These are phyloP conservation scores for Aldrovandia affinis DNA, from an alignment of 2,797 vertebrate species.

Conservation along the genomic window DNA sequence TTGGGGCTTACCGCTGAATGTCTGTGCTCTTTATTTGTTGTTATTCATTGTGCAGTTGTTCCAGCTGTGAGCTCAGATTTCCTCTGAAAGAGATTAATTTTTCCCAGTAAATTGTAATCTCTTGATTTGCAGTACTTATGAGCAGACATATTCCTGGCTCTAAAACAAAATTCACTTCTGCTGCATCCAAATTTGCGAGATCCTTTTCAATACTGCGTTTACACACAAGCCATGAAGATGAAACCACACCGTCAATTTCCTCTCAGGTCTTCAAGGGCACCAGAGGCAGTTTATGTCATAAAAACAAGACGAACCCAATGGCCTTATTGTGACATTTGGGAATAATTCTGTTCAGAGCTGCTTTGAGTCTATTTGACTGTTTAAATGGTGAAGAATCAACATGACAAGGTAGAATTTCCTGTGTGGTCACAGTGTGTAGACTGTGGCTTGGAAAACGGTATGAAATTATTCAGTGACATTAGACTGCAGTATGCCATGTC, in stretches of 20 bases:
- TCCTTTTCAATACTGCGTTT: background rate
- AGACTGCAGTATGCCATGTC: no score
- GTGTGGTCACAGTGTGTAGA: no score
- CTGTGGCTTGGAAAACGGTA: no score
- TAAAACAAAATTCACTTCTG: background rate
- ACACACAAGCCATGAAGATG: no score
- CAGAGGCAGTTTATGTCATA: background rate
- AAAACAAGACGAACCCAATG: no score
- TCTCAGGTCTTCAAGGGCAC: background rate
- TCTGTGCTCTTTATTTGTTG: background rate
- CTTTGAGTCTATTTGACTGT: no score
- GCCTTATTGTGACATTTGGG: no score
- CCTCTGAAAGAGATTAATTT: constrained; percentile 3
- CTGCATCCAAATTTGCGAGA: background rate
- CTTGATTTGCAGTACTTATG: background rate
- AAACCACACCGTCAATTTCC: background rate
- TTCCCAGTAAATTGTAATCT: background rate
- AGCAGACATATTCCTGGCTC: background rate
- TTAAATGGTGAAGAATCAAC: no score
- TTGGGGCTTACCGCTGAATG: background rate
- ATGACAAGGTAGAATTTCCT: no score
- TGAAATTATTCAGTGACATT: no score
- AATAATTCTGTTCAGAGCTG: no score
- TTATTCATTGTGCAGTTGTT: background rate
- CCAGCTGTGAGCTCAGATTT: background rate